phyloP scores from a whole-genome alignment of 2,113 vertebrate species.

The Laticauda colubrina region DNA sequence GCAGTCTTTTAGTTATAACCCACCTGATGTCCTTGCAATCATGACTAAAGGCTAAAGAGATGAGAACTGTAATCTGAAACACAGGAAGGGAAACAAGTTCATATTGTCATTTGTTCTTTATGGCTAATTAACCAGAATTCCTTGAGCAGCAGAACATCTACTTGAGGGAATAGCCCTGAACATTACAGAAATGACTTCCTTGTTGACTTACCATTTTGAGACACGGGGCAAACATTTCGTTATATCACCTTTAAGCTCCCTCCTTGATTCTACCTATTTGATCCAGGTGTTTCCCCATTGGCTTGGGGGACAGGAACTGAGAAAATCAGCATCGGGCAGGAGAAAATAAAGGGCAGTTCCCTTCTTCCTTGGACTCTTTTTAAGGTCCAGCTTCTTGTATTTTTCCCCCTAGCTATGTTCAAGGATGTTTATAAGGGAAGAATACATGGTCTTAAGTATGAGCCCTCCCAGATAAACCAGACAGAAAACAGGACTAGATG shows the following conservation, averaged over 20 bases:
- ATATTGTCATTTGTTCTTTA: background rate
- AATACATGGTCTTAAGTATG: background rate
- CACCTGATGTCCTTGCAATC: background rate
- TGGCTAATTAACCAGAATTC: background rate
- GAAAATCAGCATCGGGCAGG: background rate
- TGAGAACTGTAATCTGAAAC: background rate
- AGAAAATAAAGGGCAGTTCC: background rate
- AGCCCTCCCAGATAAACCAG: background rate
- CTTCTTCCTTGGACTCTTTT: background rate
- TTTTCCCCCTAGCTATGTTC: background rate
- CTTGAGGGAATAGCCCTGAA: background rate
- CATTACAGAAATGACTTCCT: background rate
- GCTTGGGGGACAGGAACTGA: background rate
- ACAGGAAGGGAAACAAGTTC: background rate
- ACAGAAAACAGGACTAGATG: background rate
- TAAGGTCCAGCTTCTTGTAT: background rate
- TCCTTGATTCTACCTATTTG: background rate
- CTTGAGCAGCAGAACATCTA: background rate
- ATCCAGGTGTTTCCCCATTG: background rate
- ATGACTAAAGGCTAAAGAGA: background rate
- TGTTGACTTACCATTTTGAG: background rate
- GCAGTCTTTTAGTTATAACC: background rate
- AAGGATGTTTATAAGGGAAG: background rate
- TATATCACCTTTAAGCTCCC: background rate
- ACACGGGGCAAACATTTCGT: background rate